phyloP scores from a whole-genome alignment of 2,113 vertebrate genomes.

The Grammomys dolichurus region DNA sequence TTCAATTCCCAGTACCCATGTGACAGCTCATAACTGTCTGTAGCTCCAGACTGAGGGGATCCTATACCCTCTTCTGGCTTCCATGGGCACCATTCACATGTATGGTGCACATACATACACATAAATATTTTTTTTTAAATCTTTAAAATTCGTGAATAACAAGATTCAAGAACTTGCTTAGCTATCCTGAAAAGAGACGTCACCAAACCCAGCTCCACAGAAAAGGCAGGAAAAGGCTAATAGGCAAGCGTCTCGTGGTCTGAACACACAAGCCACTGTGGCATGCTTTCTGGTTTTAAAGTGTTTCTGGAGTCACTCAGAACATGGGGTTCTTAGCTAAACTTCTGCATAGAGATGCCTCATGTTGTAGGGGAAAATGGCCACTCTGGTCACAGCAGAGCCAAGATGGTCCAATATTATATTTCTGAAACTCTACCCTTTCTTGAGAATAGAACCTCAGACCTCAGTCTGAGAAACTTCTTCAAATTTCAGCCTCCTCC shows the following conservation, averaged over 20 bases:
- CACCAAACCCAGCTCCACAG: background rate
- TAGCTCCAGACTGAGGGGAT: background rate
- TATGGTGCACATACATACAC: background rate
- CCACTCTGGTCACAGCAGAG: fast-evolving
- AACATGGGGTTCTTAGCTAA: background rate
- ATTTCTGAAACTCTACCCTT: background rate
- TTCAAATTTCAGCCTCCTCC: background rate
- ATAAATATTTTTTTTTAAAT: background rate
- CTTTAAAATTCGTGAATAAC: background rate
- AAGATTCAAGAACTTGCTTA: slow-evolving; percentile 14
- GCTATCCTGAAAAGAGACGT: background rate
- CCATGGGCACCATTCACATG: background rate
- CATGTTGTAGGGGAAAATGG: background rate
- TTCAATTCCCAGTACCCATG: background rate
- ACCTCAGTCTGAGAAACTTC: background rate
- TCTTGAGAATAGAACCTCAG: background rate
- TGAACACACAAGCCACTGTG: background rate
- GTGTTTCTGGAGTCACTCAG: background rate
- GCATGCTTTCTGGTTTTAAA: background rate
- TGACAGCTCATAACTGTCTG: background rate
- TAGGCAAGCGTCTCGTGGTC: background rate
- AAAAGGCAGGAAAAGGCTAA: background rate
- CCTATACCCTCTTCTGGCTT: background rate
- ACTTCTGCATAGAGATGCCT: background rate
- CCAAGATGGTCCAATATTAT: background rate